Evolutionary conservation across 1,140 invertebrate species (phyloP).

Genomic region (Pseudomyrmex sp.): DNA sequence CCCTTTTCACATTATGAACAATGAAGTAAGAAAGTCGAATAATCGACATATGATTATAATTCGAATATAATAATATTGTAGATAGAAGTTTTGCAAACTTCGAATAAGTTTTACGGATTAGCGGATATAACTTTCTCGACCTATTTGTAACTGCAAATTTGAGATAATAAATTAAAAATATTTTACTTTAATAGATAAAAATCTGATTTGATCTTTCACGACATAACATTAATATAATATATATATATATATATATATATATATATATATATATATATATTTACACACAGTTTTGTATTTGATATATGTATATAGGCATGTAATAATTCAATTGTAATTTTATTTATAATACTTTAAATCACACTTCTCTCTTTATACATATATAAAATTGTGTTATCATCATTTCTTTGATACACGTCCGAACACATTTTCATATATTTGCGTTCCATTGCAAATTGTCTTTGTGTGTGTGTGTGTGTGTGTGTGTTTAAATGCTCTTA

Average conservation of each 20-base stretch:
- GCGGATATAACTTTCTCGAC: neutral
- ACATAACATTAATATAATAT: neutral
- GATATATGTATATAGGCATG: neutral
- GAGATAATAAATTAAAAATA: constrained; percentile 78
- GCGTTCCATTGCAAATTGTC: constrained; percentile 26
- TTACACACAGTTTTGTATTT: no score
- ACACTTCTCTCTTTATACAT: constrained; percentile 21
- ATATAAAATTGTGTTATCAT: constrained; percentile 30
- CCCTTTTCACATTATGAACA: neutral
- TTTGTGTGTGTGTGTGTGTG: constrained; percentile 38
- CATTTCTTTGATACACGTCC: constrained; percentile 15
- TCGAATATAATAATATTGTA: neutral
- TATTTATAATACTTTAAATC: constrained; percentile 37
- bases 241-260: no score
- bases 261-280: no score
- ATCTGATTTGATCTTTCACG: constrained; percentile 48
- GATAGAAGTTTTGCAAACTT: constrained; percentile 7
- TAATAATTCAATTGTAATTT: constrained; percentile 35
- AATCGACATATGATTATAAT: neutral
- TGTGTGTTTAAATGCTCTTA: constrained; percentile 35
- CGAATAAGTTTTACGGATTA: neutral
- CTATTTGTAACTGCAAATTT: constrained; percentile 76
- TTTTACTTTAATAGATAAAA: constrained; percentile 77
- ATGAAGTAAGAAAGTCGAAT: neutral
- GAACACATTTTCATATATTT: constrained; percentile 41